These are phyloP conservation scores for Turritopsis rubra DNA, from an alignment of 30 jellyfish, hydroid and myxozoan species.

Conservation along the genomic window DNA sequence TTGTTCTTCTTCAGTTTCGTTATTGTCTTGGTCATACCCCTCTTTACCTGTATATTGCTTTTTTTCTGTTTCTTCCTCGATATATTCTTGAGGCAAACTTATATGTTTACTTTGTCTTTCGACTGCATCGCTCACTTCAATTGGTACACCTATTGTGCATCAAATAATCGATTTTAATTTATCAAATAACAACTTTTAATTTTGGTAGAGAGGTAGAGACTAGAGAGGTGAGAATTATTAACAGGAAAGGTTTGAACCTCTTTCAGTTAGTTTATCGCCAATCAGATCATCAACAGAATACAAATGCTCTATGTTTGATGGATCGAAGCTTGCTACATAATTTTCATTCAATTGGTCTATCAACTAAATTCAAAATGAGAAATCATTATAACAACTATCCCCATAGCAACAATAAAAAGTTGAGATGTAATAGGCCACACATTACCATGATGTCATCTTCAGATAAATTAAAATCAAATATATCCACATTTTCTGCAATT, in stretches of 20 bases:
- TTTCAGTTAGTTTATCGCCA: background rate
- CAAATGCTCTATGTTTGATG: conserved; percentile 6
- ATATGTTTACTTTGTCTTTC: background rate
- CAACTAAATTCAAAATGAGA: background rate
- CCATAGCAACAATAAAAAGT: background rate
- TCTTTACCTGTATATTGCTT: background rate
- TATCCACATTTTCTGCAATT: conserved; percentile 2
- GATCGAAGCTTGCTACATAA: background rate
- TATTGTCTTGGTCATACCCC: background rate
- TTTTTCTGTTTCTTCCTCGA: background rate
- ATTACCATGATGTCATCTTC: conserved; percentile 3
- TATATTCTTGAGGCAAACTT: background rate
- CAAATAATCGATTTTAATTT: too few relatives aligned
- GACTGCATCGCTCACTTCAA: background rate
- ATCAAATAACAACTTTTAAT: too few relatives aligned
- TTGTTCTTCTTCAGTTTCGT: background rate
- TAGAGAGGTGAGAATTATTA: too few relatives aligned
- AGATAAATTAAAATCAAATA: background rate
- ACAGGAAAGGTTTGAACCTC: background rate
- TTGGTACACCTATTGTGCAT: background rate
- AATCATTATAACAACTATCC: background rate
- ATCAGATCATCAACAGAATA: background rate
- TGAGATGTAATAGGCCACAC: too few relatives aligned
- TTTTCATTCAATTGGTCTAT: background rate
- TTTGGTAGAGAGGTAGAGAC: too few relatives aligned